Evolutionary conservation across 2,797 vertebrate genomes (phyloP).

Genomic region (Scomberomorus guttatus): DNA sequence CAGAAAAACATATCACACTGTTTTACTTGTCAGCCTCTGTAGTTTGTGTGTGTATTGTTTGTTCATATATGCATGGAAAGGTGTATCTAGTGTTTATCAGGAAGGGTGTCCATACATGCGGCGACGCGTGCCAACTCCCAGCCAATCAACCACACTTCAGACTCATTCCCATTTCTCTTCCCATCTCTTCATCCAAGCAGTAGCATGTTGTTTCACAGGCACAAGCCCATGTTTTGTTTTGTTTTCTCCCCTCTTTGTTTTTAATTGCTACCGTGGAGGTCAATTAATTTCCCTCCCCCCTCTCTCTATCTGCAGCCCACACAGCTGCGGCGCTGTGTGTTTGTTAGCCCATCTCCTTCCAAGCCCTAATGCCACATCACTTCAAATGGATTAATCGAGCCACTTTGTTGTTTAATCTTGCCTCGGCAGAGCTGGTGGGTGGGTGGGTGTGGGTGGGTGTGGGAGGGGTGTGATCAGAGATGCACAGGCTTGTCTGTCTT

Average conservation of each 20-base stretch:
- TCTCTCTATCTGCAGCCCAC: constrained; percentile 84
- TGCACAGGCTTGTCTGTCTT: constrained; percentile 77
- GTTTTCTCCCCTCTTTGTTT: constrained; percentile 82
- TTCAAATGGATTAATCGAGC: constrained; percentile 87
- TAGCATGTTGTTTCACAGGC: constrained; percentile 77
- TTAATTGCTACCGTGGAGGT: constrained; percentile 87
- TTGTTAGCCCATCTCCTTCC: constrained; percentile 83
- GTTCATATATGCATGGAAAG: not conserved
- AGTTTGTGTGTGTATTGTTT: not conserved
- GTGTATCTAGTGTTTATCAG: constrained; percentile 37
- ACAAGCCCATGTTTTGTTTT: constrained; percentile 81
- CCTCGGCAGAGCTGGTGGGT: constrained; percentile 84
- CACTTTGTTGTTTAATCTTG: constrained; percentile 88
- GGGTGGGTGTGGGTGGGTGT: constrained; percentile 69
- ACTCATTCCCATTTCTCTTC: constrained; percentile 63
- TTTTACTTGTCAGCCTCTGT: constrained; percentile 13
- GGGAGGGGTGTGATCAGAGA: constrained; percentile 74
- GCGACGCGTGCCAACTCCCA: constrained; percentile 21
- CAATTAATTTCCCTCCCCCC: constrained; percentile 85
- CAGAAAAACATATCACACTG: constrained; percentile 30
- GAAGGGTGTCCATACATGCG: constrained; percentile 29
- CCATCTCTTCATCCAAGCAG: constrained; percentile 72
- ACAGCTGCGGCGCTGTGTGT: constrained; percentile 83
- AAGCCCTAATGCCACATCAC: constrained; percentile 85
- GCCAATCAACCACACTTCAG: constrained; percentile 61